phyloP scores from a whole-genome alignment of 2,888 invertebrate genomes.

The Lepas anatifera region DNA sequence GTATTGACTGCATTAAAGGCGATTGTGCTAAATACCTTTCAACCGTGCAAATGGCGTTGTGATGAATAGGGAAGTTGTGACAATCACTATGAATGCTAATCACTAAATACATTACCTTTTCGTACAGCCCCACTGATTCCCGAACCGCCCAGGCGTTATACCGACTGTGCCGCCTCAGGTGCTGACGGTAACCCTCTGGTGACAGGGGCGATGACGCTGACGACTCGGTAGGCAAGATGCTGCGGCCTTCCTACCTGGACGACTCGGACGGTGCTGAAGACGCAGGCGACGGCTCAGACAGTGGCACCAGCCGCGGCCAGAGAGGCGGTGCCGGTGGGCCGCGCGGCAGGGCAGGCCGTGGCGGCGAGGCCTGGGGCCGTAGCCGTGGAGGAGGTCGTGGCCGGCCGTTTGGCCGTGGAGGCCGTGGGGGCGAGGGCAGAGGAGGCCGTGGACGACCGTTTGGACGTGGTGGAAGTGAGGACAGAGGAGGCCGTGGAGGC shows the following conservation, averaged over 20 bases:
- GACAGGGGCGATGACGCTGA: not conserved
- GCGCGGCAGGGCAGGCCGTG: not conserved
- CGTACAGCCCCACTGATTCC: too few relatives aligned
- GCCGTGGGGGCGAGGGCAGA: not conserved
- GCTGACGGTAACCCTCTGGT: not conserved
- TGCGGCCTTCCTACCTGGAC: not conserved
- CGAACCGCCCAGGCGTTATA: not conserved
- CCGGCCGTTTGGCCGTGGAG: not conserved
- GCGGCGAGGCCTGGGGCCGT: not conserved
- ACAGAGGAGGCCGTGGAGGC: too few relatives aligned
- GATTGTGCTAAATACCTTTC: too few relatives aligned
- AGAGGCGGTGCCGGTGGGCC: not conserved
- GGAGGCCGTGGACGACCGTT: too few relatives aligned
- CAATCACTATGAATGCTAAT: too few relatives aligned
- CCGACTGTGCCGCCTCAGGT: not conserved
- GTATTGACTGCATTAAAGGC: too few relatives aligned
- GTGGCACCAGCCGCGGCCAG: not conserved
- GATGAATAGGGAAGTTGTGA: too few relatives aligned
- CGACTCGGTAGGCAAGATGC: not conserved
- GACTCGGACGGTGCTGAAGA: not conserved
- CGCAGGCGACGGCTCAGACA: not conserved
- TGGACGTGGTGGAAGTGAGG: too few relatives aligned
- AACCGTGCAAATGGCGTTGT: too few relatives aligned
- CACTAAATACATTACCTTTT: too few relatives aligned
- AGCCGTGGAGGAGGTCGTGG: not conserved